These are phyloP conservation scores for Macheiramphus alcinus DNA, from an alignment of 2,113 vertebrate species.

Conservation along the genomic window DNA sequence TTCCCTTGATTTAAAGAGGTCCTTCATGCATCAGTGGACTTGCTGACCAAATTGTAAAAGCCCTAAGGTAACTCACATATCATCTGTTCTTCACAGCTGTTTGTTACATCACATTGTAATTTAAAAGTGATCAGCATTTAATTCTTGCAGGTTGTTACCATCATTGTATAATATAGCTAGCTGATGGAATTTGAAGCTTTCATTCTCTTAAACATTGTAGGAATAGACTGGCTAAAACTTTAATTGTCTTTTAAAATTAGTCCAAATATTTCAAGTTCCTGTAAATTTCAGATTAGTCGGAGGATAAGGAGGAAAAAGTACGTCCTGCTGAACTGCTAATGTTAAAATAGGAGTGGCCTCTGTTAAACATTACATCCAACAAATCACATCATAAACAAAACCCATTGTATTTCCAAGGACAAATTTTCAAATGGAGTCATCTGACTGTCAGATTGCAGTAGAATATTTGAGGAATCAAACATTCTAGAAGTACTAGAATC, in stretches of 20 bases:
- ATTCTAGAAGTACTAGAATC: not conserved
- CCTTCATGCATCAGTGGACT: not conserved
- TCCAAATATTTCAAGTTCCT: not conserved
- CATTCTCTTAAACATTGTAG: not conserved
- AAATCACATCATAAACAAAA: not conserved
- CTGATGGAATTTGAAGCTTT: not conserved
- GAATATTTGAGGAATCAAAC: not conserved
- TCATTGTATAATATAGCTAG: not conserved
- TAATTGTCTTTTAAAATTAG: not conserved
- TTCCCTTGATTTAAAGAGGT: not conserved
- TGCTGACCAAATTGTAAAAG: conserved; percentile 12
- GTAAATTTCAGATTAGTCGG: not conserved
- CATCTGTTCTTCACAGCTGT: conserved; percentile 26
- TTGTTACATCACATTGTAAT: not conserved
- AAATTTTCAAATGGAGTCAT: not conserved
- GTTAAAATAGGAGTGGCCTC: not conserved
- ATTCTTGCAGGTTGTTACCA: not conserved
- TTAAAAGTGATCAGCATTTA: not conserved
- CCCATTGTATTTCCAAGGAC: not conserved
- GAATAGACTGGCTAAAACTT: not conserved
- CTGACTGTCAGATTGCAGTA: not conserved
- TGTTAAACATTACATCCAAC: not conserved
- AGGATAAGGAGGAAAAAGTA: not conserved
- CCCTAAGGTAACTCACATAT: not conserved
- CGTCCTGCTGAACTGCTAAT: not conserved